phyloP scores from a whole-genome alignment of 2,888 invertebrate genomes.

The Aromia moschata region DNA sequence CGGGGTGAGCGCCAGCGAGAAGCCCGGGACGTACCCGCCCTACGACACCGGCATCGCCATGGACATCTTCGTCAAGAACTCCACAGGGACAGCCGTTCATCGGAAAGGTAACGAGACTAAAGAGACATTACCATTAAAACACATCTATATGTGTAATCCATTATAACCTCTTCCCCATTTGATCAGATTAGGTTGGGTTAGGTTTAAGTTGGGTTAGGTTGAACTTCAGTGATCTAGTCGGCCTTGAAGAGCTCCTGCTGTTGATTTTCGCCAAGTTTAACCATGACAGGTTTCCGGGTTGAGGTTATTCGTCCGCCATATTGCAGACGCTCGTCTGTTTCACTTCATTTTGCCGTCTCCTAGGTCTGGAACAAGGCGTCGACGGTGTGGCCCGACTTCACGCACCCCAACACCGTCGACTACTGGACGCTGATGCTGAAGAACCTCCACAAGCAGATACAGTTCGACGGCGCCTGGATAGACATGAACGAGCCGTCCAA shows the following conservation, averaged over 20 bases:
- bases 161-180: no score
- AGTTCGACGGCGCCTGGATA: slow-evolving; percentile 87
- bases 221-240: no score
- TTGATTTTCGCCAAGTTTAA: no score
- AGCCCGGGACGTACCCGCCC: slow-evolving; percentile 75
- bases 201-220: no score
- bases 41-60: slow-evolving; percentile 78
- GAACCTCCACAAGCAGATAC: slow-evolving; percentile 69
- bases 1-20: slow-evolving; percentile 77
- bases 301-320: no score
- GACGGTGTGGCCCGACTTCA: slow-evolving; percentile 86
- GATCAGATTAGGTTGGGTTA: no score
- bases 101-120: slow-evolving; percentile 78
- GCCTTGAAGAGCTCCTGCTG: no score
- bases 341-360: no score
- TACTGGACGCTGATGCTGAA: slow-evolving; percentile 81
- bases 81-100: slow-evolving; percentile 71
- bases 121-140: no score
- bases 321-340: no score
- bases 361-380: slow-evolving; percentile 72
- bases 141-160: no score
- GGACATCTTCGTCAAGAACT: slow-evolving; percentile 79
- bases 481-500: slow-evolving; percentile 93
- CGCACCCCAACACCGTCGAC: slow-evolving; percentile 73
- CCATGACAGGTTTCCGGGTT: no score